These are phyloP conservation scores for Falco punctatus DNA, from an alignment of 2,113 vertebrate species.

Conservation along the genomic window DNA sequence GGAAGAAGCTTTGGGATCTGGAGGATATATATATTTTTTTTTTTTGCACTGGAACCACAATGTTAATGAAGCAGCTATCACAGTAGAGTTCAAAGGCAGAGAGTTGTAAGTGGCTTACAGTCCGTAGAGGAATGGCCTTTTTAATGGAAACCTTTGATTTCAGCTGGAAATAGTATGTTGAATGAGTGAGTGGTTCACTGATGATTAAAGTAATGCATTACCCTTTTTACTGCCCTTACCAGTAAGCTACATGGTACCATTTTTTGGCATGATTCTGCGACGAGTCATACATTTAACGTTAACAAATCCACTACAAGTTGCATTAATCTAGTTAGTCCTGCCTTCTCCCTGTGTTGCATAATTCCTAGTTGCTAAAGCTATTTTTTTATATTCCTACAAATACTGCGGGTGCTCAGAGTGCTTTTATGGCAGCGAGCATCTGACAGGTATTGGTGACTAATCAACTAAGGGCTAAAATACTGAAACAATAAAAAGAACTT, in stretches of 20 bases:
- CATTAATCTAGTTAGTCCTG: conserved; percentile 41
- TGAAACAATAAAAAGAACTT: conserved; percentile 48
- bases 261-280: conserved; percentile 25
- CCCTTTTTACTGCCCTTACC: conserved; percentile 16
- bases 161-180: neutral
- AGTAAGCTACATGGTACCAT: conserved; percentile 62
- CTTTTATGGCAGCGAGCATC: neutral
- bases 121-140: neutral
- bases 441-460: conserved; percentile 54
- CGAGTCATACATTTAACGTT: neutral
- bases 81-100: conserved; percentile 2
- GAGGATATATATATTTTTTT: neutral
- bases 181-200: conserved; percentile 19
- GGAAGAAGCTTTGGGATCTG: neutral
- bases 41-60: conserved; percentile 61
- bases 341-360: conserved; percentile 30
- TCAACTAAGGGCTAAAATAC: conserved; percentile 72
- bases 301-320: conserved; percentile 64
- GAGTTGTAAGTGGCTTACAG: neutral
- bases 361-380: conserved; percentile 57
- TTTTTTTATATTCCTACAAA: conserved; percentile 33
- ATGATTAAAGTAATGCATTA: conserved; percentile 6
- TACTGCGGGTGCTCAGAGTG: conserved; percentile 3
- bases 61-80: conserved; percentile 39
- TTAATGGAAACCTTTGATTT: conserved; percentile 26